Evolutionary conservation across 2,797 vertebrate species (phyloP).

Genomic region (Chromis chromis): DNA sequence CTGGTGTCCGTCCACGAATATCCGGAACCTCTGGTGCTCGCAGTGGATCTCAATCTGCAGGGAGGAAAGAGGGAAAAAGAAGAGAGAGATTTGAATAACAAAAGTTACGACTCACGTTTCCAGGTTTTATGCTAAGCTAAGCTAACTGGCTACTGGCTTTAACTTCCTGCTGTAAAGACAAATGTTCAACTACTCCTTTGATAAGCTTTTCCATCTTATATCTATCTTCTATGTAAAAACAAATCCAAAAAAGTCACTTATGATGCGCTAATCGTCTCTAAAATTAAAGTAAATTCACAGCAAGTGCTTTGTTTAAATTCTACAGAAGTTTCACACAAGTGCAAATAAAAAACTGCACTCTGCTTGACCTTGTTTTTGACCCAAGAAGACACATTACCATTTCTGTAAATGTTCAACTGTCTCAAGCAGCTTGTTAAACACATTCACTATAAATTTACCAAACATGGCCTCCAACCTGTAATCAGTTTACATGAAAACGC

Average conservation of each 20-base stretch:
- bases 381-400: too few species aligned
- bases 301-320: background rate
- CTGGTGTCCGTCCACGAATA: slow-evolving; percentile 98
- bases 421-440: too few species aligned
- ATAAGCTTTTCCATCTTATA: background rate
- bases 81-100: background rate
- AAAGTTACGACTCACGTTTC: background rate
- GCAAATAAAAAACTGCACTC: background rate
- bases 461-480: background rate
- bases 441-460: too few species aligned
- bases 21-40: slow-evolving; percentile 97
- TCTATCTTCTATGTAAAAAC: background rate
- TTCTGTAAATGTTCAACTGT: too few species aligned
- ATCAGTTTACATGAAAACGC: background rate
- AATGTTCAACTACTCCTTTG: background rate
- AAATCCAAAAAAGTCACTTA: background rate
- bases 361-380: too few species aligned
- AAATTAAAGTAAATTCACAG: background rate
- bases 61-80: slow-evolving; percentile 13
- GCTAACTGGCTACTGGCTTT: background rate
- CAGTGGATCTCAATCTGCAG: slow-evolving; percentile 97
- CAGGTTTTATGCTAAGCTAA: background rate
- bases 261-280: background rate
- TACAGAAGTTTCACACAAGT: background rate
- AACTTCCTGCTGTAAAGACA: background rate